Percentiles rank a stretch among this genome's conserved stretches.
Evolutionary conservation across 2,113 vertebrate genomes (phyloP).

Genomic region (Hippocampus abdominalis): DNA sequence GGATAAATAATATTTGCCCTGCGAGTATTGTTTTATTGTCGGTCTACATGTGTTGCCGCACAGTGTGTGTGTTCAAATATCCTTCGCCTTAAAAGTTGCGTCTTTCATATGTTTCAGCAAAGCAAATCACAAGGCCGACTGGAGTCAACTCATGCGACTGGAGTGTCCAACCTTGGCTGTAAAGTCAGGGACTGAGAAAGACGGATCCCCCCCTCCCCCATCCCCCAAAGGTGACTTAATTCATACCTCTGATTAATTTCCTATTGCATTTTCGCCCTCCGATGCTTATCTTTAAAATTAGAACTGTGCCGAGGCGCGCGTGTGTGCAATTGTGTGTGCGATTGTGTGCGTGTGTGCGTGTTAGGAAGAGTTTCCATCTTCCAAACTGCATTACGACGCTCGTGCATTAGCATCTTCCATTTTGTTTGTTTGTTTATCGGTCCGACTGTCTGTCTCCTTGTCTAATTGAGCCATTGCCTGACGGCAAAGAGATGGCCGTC

Average conservation of each 20-base stretch:
- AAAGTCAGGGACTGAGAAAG: slow-evolving; percentile 27
- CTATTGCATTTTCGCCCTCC: slow-evolving; percentile 60
- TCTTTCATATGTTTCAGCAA: neutral
- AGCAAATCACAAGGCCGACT: neutral
- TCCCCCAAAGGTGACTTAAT: slow-evolving; percentile 53
- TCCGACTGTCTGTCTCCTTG: slow-evolving; percentile 34
- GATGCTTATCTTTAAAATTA: slow-evolving; percentile 71
- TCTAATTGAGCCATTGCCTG: slow-evolving; percentile 54
- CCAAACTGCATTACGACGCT: slow-evolving; percentile 39
- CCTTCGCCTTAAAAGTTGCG: too few relatives aligned
- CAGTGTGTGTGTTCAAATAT: too few relatives aligned
- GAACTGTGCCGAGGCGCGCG: slow-evolving; percentile 11
- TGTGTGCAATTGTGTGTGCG: neutral
- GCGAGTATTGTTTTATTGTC: too few relatives aligned
- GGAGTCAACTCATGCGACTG: neutral
- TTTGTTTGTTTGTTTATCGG: slow-evolving; percentile 49
- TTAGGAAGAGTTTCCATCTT: slow-evolving; percentile 2
- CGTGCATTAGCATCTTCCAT: slow-evolving; percentile 49
- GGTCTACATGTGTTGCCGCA: neutral
- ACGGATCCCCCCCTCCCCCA: slow-evolving; percentile 27
- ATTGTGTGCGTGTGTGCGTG: neutral
- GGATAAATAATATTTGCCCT: neutral
- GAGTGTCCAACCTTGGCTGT: neutral
- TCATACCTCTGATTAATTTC: slow-evolving; percentile 72
- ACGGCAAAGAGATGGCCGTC: slow-evolving; percentile 28